Evolutionary conservation across 1,140 invertebrate species (phyloP).

Genomic region (Trichonephila clavata): DNA sequence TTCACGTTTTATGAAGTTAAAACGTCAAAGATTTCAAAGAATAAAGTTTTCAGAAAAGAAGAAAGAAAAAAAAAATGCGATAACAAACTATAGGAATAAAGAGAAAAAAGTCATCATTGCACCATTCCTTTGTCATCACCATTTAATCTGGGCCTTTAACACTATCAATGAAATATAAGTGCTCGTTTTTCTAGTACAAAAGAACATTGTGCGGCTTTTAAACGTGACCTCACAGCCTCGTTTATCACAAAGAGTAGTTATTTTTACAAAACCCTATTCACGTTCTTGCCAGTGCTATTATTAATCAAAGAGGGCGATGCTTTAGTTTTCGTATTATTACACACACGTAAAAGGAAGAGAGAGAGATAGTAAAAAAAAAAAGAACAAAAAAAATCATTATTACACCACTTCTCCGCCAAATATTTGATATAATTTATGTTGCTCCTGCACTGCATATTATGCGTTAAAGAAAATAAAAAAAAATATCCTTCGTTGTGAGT

Average conservation of each 20-base stretch:
- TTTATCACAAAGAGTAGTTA: slow-evolving; percentile 74
- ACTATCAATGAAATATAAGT: slow-evolving; percentile 77
- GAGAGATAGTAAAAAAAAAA: neutral
- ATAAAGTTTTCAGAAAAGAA: neutral
- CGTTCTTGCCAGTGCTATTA: slow-evolving; percentile 48
- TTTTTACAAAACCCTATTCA: slow-evolving; percentile 74
- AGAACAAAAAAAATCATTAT: neutral
- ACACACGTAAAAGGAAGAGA: slow-evolving; percentile 36
- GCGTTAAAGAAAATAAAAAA: slow-evolving; percentile 33
- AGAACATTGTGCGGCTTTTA: slow-evolving; percentile 70
- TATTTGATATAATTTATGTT: slow-evolving; percentile 63
- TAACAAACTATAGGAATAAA: neutral
- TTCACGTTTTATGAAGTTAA: neutral
- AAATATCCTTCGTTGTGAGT: slow-evolving; percentile 38
- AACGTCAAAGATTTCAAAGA: slow-evolving; percentile 19
- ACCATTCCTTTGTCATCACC: slow-evolving; percentile 25
- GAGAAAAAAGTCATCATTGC: slow-evolving; percentile 17
- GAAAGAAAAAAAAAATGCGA: neutral
- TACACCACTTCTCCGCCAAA: slow-evolving; percentile 8
- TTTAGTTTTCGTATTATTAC: slow-evolving; percentile 74
- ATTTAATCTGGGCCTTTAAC: slow-evolving; percentile 73
- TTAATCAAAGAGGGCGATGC: slow-evolving; percentile 67
- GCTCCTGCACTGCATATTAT: slow-evolving; percentile 54
- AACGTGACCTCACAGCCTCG: slow-evolving; percentile 55
- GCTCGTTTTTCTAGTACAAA: slow-evolving; percentile 72